Evolutionary conservation across 35 echinoderm and acorn worm species (phyloP), one percentile per base, ranked within the genome.

Genomic region (Amphiura filiformis): DNA sequence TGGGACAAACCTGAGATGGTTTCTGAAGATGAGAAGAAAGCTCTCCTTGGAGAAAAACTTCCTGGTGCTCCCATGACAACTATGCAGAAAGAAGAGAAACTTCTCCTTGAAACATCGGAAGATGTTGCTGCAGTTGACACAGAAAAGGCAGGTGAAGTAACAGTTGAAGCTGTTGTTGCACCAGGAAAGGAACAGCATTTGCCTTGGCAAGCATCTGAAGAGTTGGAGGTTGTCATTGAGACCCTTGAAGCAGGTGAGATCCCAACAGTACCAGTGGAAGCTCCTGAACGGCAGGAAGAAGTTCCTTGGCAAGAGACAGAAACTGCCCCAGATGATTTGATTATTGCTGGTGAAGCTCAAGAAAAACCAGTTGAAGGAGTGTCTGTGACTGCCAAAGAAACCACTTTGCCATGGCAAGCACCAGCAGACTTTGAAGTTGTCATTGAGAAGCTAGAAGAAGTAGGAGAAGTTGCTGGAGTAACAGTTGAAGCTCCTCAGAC

Each of bases 171-270:
- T 32, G 31, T 76, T 32, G 39, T 36, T 70, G 65, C 35, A 32
- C 79, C 88, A 83, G 22, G 56, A 90, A 70, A 34, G 28, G 56
- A 70, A 65, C 80, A 83, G 38, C 65, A 77, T 31, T 39, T 77
- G 22, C 84, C 84, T 76, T 78, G 35, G 33, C 49, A 87, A 30
- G 30, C 32, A 38, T 22, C 84, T 39, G 65, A 87, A 76, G 64
- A 84, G 13, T 47, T 84, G 31, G 49, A 84, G 35, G 37, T 37
- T 17, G 31, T 32, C 7, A 57, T 57, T 33, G 49, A 35, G 31
- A 61, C 82, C 14, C 34, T 64, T 35, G 49, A 35, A 57, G 82
- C 82, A 31, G 82, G 82, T 13, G 28, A 57, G 26, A 31, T 84
- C 26, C 61, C 61, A 70, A 30, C 61, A 70, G 15, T 30, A 4